Evolutionary conservation across 1,140 invertebrate genomes (phyloP), one percentile per base, ranked within the genome.

Genomic region (Venustaconcha ellipsiformis): DNA sequence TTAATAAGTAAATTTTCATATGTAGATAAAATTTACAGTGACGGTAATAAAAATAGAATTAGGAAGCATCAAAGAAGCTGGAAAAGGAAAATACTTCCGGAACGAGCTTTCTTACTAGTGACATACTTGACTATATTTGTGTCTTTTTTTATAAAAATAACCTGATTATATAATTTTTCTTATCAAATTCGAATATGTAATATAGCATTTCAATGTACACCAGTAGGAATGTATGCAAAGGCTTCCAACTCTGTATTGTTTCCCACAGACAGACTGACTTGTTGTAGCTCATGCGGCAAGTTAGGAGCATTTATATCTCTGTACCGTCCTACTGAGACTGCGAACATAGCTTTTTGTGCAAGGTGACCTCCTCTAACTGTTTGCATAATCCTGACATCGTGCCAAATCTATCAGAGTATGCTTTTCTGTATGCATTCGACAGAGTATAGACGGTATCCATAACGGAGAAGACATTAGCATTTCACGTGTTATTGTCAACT

Each of bases 181-280:
- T 57, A 67, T 77, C 59, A 70, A 80, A 80, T 48, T 64, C 70
- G 55, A 80, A 23, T 17, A 58, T 59, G 20, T 57, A 74, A 20
- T 37, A 37, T 37, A 37, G 30, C 30, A 37, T 37, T 37, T 2
- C 5, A 2, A 37, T 5, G 37, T 37, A 37, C 37, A 5, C 37
- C 37, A 37, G 37, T 37, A 37, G 37, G 8, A 6, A 37, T 6
- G 48, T 55, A 18, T 65, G 55, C 37, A 37, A 37, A 37, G 37
- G 37, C 37, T 37, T 37, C 37, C 37, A 37, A 4, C 37, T 37
- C 37, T 37, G 37, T 37, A 5, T 37, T 37, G 37, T 37, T 37
- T 37, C 37, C 37, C 37, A 37, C 37, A 37, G 20, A 76, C 60
- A 14, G 66, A 14, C 67, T 73, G 12, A 30, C 66, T 0, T 56